Evolutionary conservation across 2,888 invertebrate species (phyloP), one percentile per base, ranked within the genome.

Genomic region (Dusona sp.): DNA sequence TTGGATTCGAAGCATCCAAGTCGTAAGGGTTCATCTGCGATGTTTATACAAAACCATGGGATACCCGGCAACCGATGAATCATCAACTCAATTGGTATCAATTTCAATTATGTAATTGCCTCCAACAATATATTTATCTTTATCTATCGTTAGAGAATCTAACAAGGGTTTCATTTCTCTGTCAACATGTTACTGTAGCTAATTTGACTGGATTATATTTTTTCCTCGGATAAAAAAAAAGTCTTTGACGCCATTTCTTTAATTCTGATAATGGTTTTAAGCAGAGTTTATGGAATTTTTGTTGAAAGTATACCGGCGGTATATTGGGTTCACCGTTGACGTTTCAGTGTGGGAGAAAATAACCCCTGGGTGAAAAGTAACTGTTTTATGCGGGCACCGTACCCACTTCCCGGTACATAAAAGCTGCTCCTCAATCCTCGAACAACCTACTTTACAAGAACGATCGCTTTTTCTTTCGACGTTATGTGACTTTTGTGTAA

Each of bases 401-500:
- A 86, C 79, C 67, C 79, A 57, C 73, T 83, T 87, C 48, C 80
- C 79, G 54, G 75, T 80, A 83, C 83, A 85, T 87, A 87, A 89
- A 87, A 89, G 83, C 80, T 68, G 54, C 57, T 81, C 83, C 78
- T 84, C 64, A 72, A 79, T 81, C 77, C 77, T 79, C 75, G 68
- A 70, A 84, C 83, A 68, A 68, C 78, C 73, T 68, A 74, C 64
- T 79, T 65, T 68, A 42, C 51, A 65, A 81, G 70, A 84, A 83
- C 84, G 84, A 88, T 84, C 82, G 77, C 83, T 82, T 79, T 72
- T 83, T 73, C 73, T 75, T 48, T 70, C 64, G 81, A 89, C 87
- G 87, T 87, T 86, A 85, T 86, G 87, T 88, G 88, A 88, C 87
- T 88, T 87, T 89, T 85, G 87, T 88, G 83, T 65, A 83, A 87